Evolutionary conservation across 2,888 invertebrate genomes (phyloP).

Genomic region (Zaprionus bogoriensis): DNA sequence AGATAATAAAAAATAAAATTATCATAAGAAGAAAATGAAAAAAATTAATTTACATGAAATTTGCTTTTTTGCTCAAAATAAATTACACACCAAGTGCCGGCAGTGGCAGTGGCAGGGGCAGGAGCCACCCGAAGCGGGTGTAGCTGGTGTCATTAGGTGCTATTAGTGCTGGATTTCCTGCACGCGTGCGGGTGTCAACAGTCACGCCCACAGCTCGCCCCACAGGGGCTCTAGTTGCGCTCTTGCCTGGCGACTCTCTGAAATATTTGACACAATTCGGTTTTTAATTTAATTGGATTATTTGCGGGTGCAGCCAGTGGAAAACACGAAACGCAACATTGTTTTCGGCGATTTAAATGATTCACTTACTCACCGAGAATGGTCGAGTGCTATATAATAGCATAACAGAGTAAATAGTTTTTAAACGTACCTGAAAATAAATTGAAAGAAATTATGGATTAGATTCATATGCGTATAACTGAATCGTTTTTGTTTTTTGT

Average conservation of each 20-base stretch:
- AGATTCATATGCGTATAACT: too few species aligned
- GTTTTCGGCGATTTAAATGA: constrained; percentile 4
- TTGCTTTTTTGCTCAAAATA: constrained; percentile 45
- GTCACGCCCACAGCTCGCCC: constrained; percentile 26
- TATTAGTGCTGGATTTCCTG: constrained; percentile 56
- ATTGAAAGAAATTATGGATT: constrained; percentile 11
- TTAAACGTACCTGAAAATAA: constrained; percentile 48
- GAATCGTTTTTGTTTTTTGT: not conserved
- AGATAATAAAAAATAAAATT: constrained; percentile 58
- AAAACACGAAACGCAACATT: constrained; percentile 5
- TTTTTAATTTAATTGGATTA: not conserved
- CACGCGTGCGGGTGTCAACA: constrained; percentile 25
- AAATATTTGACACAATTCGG: not conserved
- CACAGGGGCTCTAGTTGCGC: constrained; percentile 1
- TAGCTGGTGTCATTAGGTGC: constrained; percentile 39
- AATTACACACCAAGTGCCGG: constrained; percentile 37
- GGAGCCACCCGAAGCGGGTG: too few species aligned
- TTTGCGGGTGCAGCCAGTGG: not conserved
- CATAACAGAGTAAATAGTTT: not conserved
- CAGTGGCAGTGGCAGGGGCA: not conserved
- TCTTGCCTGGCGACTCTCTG: not conserved
- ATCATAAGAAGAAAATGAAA: constrained; percentile 55
- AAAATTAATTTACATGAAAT: constrained; percentile 70
- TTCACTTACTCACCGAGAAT: constrained; percentile 38
- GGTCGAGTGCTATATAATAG: not conserved